These are phyloP conservation scores for Melanotaenia maccullochi DNA, from an alignment of 2,797 vertebrate species.

Conservation along the genomic window DNA sequence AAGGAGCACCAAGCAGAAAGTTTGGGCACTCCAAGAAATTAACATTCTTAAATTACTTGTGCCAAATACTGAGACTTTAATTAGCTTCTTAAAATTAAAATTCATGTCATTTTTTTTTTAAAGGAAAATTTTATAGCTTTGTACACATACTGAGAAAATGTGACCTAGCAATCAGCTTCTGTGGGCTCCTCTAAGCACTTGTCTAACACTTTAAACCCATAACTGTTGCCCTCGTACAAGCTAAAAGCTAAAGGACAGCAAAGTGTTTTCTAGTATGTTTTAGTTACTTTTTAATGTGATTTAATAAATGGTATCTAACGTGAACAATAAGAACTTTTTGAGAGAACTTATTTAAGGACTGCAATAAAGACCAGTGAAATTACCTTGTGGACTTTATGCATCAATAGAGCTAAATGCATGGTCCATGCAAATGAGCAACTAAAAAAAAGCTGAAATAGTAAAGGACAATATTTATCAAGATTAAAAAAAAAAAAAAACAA, in stretches of 20 bases:
- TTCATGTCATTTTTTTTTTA: neutral
- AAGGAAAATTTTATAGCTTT: neutral
- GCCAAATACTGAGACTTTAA: neutral
- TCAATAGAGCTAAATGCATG: too few species aligned
- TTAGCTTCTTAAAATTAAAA: neutral
- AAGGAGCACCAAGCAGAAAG: neutral
- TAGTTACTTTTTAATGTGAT: neutral
- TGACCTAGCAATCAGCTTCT: neutral
- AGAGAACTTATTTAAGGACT: neutral
- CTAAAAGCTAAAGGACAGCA: neutral
- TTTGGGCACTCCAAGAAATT: neutral
- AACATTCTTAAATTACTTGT: neutral
- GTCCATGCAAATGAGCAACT: too few species aligned
- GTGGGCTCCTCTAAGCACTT: neutral
- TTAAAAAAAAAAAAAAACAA: too few species aligned
- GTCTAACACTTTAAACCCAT: neutral
- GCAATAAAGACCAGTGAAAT: neutral
- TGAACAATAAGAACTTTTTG: neutral
- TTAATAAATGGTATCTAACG: neutral
- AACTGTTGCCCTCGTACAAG: neutral
- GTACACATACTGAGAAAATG: neutral
- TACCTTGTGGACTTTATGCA: neutral
- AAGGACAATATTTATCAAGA: too few species aligned
- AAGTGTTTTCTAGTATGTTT: neutral
- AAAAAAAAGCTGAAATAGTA: too few species aligned